These are phyloP conservation scores for Platyrinchus mystaceus DNA, from an alignment of 2,797 vertebrate genomes.

Conservation along the genomic window DNA sequence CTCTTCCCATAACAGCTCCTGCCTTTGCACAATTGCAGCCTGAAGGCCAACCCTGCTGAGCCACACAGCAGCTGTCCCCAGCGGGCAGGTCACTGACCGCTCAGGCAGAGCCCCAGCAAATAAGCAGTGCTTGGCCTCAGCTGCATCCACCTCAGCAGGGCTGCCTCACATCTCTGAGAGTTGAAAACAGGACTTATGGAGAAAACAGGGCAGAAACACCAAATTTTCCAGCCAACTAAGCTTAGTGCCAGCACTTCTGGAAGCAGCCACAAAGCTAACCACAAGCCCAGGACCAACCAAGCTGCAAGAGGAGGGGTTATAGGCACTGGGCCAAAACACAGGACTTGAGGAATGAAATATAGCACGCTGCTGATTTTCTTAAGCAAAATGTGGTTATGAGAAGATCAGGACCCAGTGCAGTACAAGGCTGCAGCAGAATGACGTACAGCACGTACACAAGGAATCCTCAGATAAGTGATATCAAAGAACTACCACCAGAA, in stretches of 20 bases:
- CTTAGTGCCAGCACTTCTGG: not conserved
- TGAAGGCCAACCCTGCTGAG: not conserved
- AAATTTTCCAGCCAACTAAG: not conserved
- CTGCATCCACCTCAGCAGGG: accelerated
- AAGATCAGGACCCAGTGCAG: not conserved
- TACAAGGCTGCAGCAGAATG: not conserved
- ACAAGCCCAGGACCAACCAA: not conserved
- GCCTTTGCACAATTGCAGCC: not conserved
- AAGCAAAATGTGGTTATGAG: not conserved
- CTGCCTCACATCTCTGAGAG: not conserved
- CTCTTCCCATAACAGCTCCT: not conserved
- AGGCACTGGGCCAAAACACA: not conserved
- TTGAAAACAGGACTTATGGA: not conserved
- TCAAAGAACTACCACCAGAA: not conserved
- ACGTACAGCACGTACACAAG: not conserved
- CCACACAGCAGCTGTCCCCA: not conserved
- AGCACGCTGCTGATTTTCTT: not conserved
- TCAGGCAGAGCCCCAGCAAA: not conserved
- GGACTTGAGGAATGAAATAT: not conserved
- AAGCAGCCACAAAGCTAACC: not conserved
- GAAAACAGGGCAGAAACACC: not conserved
- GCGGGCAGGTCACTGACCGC: not conserved
- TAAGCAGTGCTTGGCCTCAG: accelerated
- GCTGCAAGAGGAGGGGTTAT: not conserved
- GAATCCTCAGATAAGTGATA: not conserved